Evolutionary conservation across 2,888 invertebrate species (phyloP), one percentile per base, ranked within the genome.

Genomic region (Camptogramma bilineatum): DNA sequence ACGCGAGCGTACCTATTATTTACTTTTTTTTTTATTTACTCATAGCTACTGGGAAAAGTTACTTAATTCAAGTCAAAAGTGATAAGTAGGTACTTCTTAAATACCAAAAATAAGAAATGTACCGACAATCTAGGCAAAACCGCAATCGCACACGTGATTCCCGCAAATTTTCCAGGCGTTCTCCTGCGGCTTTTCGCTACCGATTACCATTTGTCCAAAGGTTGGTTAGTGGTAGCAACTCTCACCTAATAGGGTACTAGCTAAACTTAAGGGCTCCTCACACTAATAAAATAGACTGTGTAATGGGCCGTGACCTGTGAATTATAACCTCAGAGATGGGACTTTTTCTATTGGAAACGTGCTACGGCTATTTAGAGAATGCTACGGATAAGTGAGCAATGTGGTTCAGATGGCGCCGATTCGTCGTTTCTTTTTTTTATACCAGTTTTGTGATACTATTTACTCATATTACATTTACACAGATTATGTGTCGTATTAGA

Each of bases 221-320:
- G 44, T 18, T 39, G 21, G 31, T 24, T 48, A 31, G 56, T 57
- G 47, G 58, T 62, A 64, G 52, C 64, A 59, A 56, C 55, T 59
- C 52, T 62, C 51, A 18, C 53, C 16, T 64, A 66, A 64, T 61
- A 64, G 64, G 62, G 52, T 62, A 52, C 57, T 66, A 64, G 55
- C 67, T 66, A 64, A 68, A 69, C 60, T 63, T 57, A 62, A 67
- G 67, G 58, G 61, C 54, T 60, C 51, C 48, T 52, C 66, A 65
- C 53, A 64, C 62, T 63, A 71, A 64, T 68, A 68, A 68, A 71
- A 61, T 69, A 66, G 58, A 68, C 67, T 42, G 68, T 54, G 67
- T 64, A 66, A 71, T 71, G 69, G 64, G 17, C 48, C 60, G 58
- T 67, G 66, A 54, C 63, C 52, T 60, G 63, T 63, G 64, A 69